phyloP scores from a whole-genome alignment of 2,113 vertebrate genomes.

The Nipponia nippon region DNA sequence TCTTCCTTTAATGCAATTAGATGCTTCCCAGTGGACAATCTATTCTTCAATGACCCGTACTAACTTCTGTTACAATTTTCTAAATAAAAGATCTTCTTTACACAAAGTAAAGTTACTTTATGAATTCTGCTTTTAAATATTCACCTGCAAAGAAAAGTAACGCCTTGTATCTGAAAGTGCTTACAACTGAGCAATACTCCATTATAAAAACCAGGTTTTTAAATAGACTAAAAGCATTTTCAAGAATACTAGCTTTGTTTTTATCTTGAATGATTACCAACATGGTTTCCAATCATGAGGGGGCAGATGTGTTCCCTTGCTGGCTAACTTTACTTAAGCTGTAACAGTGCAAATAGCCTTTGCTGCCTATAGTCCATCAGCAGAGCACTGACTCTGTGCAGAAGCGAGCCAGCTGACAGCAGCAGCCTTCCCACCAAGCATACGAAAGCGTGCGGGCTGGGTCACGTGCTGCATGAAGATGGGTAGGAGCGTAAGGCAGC shows the following conservation, averaged over 20 bases:
- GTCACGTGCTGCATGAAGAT: not conserved
- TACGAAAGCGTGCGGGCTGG: not conserved
- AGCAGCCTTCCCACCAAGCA: not conserved
- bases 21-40: slow-evolving; percentile 2
- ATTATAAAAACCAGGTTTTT: not conserved
- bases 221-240: not conserved
- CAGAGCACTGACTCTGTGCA: not conserved
- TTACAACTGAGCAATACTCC: not conserved
- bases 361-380: not conserved
- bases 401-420: not conserved
- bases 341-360: not conserved
- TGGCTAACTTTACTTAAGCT: not conserved
- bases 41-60: not conserved
- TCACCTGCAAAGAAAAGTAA: not conserved
- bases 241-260: not conserved
- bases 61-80: slow-evolving; percentile 9
- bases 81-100: slow-evolving; percentile 15
- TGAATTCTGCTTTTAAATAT: not conserved
- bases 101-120: not conserved
- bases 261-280: not conserved
- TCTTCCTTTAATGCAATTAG: not conserved
- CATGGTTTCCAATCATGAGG: not conserved
- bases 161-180: not conserved
- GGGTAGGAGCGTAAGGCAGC: not conserved
- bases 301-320: not conserved